Percentiles rank a stretch among this genome's conserved stretches.
Evolutionary conservation across 2,113 vertebrate genomes (phyloP).

Genomic region (Pomatorhinus ruficollis): DNA sequence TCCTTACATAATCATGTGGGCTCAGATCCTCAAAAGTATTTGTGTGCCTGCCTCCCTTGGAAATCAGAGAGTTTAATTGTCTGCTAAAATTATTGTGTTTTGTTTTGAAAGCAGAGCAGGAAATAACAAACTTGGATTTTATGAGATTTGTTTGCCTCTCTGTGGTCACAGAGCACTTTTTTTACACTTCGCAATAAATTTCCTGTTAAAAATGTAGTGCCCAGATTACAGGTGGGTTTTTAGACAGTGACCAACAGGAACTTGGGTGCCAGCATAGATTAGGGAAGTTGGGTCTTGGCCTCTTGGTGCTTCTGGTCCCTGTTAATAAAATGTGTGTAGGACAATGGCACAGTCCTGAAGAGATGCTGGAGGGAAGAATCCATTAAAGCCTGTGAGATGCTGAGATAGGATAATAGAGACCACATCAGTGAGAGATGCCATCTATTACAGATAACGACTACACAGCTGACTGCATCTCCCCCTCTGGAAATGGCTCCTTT

Average conservation of each 20-base stretch:
- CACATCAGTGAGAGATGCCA: constrained; percentile 45
- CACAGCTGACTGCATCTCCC: constrained; percentile 50
- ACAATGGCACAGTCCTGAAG: not conserved
- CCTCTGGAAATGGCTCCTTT: constrained; percentile 52
- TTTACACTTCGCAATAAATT: not conserved
- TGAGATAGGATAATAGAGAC: constrained; percentile 43
- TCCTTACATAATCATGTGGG: constrained; percentile 49
- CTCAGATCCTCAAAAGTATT: constrained; percentile 62
- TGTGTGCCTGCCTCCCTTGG: constrained; percentile 36
- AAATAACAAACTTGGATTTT: constrained; percentile 60
- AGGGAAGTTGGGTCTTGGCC: not conserved
- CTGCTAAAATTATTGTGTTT: constrained; percentile 58
- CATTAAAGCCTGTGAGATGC: constrained; percentile 27
- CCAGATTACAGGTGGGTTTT: not conserved
- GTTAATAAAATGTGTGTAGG: not conserved
- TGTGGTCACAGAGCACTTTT: constrained; percentile 21
- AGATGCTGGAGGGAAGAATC: constrained; percentile 15
- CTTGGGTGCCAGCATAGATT: not conserved
- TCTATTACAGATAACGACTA: constrained; percentile 38
- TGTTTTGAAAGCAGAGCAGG: constrained; percentile 64
- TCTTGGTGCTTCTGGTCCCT: not conserved
- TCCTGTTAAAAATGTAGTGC: not conserved
- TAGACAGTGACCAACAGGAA: not conserved
- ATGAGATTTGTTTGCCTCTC: constrained; percentile 42
- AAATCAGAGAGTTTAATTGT: constrained; percentile 60